Evolutionary conservation across 2,113 vertebrate genomes (phyloP).

Genomic region (Piaya cayana): DNA sequence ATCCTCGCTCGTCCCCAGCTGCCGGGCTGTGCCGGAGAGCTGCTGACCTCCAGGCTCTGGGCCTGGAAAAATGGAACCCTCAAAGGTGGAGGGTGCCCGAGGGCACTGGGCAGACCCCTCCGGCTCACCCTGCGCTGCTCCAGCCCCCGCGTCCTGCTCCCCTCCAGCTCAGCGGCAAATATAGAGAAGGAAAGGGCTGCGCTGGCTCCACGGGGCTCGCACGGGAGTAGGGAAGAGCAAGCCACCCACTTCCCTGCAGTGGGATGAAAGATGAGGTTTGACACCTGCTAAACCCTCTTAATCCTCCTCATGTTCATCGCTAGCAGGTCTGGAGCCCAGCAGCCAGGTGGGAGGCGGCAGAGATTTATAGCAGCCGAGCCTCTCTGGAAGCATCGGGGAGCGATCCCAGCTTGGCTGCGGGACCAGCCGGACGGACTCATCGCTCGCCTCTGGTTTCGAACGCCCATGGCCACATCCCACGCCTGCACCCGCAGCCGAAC

Average conservation of each 20-base stretch:
- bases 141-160: background rate
- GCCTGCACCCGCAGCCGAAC: rapidly evolving
- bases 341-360: background rate
- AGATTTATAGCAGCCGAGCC: background rate
- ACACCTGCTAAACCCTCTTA: constrained; percentile 1
- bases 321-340: background rate
- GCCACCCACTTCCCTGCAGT: background rate
- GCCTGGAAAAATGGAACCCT: background rate
- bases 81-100: rapidly evolving
- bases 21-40: background rate
- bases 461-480: no score
- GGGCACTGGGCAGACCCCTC: background rate
- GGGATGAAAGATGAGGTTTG: background rate
- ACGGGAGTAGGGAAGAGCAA: rapidly evolving
- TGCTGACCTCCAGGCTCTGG: background rate
- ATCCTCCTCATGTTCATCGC: background rate
- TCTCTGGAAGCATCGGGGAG: background rate
- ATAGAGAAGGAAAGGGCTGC: background rate
- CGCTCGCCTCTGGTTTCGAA: no score
- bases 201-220: rapidly evolving
- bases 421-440: background rate
- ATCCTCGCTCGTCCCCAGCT: background rate
- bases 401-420: background rate
- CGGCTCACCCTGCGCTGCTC: rapidly evolving
- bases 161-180: background rate